Percentiles rank a stretch among this genome's conserved stretches.
Evolutionary conservation across 2,888 invertebrate species (phyloP).

Genomic region (Folsomia candida): DNA sequence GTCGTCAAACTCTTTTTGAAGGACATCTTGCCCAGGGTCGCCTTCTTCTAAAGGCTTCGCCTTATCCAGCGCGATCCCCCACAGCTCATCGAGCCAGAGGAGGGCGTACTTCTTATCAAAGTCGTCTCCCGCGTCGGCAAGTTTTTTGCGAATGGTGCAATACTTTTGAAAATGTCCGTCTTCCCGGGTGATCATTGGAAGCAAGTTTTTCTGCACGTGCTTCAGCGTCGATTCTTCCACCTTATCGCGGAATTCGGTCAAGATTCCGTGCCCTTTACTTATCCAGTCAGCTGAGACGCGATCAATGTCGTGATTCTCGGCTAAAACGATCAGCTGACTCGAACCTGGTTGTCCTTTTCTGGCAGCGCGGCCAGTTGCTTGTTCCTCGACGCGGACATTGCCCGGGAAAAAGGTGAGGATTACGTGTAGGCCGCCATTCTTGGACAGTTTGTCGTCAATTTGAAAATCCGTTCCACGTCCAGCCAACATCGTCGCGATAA

Average conservation of each 20-base stretch:
- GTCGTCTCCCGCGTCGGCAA: not conserved
- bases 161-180: slow-evolving; percentile 24
- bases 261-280: too few relatives aligned
- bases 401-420: not conserved
- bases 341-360: slow-evolving; percentile 4
- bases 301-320: not conserved
- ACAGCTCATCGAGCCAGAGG: not conserved
- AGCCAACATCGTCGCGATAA: slow-evolving; percentile 39
- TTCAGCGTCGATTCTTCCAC: too few relatives aligned
- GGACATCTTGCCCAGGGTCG: too few relatives aligned
- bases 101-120: not conserved
- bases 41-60: not conserved
- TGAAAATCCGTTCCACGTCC: slow-evolving; percentile 40
- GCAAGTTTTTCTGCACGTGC: not conserved
- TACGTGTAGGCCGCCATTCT: slow-evolving; percentile 6
- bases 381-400: not conserved
- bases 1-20: too few relatives aligned
- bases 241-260: too few relatives aligned
- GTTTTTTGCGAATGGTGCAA: not conserved
- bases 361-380: not conserved
- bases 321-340: not conserved
- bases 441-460: not conserved
- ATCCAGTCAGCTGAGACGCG: too few relatives aligned
- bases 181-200: slow-evolving; percentile 20
- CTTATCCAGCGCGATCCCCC: not conserved